Percentiles rank a stretch among this genome's conserved stretches.
Evolutionary conservation across 2,113 vertebrate species (phyloP).

Genomic region (Poecile atricapillus): DNA sequence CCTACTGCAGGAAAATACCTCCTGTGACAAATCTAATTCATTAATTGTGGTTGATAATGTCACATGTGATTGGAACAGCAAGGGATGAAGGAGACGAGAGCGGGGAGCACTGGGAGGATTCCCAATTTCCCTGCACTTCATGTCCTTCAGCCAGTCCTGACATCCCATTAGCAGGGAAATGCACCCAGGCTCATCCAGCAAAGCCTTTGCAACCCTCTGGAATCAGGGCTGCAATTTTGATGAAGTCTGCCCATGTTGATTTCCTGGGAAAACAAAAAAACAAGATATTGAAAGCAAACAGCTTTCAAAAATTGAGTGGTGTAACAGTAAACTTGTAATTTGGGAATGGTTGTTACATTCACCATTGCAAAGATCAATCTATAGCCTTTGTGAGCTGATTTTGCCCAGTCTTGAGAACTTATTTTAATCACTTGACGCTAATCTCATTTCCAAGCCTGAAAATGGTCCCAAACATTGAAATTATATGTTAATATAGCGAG

Average conservation of each 20-base stretch:
- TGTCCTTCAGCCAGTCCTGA: neutral
- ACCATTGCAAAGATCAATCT: constrained; percentile 42
- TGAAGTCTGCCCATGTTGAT: neutral
- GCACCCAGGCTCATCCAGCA: neutral
- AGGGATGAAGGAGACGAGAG: rapidly evolving
- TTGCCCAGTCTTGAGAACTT: constrained; percentile 36
- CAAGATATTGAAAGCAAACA: constrained; percentile 17
- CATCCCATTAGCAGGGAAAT: neutral
- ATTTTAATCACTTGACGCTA: constrained; percentile 54
- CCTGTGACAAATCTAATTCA: neutral
- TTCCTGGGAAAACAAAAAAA: neutral
- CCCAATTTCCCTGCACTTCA: neutral
- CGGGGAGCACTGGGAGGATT: rapidly evolving
- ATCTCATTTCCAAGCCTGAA: constrained; percentile 53
- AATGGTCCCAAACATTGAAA: constrained; percentile 58
- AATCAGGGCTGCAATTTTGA: neutral
- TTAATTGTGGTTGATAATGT: neutral
- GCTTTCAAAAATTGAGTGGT: constrained; percentile 27
- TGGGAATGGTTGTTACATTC: constrained; percentile 7
- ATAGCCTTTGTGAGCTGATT: constrained; percentile 29
- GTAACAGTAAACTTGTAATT: constrained; percentile 35
- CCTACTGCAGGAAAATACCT: neutral
- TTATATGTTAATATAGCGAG: constrained; percentile 61
- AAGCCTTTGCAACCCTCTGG: neutral
- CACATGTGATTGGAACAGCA: neutral